Evolutionary conservation across 2,888 invertebrate genomes (phyloP).

Genomic region (Oligia latruncula): DNA sequence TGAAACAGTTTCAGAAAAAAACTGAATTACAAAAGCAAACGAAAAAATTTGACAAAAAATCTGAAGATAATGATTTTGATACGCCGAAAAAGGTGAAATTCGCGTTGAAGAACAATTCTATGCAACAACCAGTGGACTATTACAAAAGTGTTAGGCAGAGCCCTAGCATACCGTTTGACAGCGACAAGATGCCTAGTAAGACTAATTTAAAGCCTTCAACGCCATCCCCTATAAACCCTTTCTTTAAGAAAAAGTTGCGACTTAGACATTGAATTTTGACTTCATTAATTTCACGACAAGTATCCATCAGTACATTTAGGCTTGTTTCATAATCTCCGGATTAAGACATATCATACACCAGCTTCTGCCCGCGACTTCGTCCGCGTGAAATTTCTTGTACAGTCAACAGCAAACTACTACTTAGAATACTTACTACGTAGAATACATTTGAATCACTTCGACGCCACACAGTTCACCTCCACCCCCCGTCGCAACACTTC

Average conservation of each 20-base stretch:
- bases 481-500: too few species aligned
- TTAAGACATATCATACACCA: neutral
- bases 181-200: conserved; percentile 92
- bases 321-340: neutral
- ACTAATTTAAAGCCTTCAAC: conserved; percentile 93
- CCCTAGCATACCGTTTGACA: conserved; percentile 94
- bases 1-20: conserved; percentile 77
- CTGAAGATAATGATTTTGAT: conserved; percentile 64
- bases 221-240: conserved; percentile 94
- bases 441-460: too few species aligned
- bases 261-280: conserved; percentile 55
- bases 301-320: conserved; percentile 1
- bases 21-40: conserved; percentile 69
- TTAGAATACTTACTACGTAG: too few species aligned
- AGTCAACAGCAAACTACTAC: too few species aligned
- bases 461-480: too few species aligned
- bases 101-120: conserved; percentile 92
- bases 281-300: neutral
- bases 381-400: too few species aligned
- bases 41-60: conserved; percentile 38
- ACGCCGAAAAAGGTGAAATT: conserved; percentile 93
- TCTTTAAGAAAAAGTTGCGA: conserved; percentile 91
- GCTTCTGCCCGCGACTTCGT: too few species aligned
- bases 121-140: conserved; percentile 94
- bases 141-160: conserved; percentile 92